Percentiles rank a stretch among this genome's conserved stretches.
Conservation (phyloP, 2,113 vertebrate genomes). For the Plotosus lineatus region DNA sequence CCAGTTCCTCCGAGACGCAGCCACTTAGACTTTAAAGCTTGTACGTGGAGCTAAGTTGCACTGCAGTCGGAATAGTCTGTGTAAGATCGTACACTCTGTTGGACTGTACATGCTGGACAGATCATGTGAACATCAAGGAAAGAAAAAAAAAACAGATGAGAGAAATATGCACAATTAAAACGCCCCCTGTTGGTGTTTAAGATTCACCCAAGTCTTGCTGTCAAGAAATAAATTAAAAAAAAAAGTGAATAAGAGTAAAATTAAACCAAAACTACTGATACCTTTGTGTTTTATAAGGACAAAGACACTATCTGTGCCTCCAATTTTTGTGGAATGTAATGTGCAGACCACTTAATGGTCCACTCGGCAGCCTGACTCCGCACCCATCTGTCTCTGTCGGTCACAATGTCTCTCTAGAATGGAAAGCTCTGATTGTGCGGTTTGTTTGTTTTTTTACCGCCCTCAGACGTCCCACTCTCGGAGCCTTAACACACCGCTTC, state of each 20-base stretch:
- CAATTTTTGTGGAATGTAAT: too few relatives aligned
- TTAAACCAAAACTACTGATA: not conserved
- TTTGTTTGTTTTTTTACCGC: too few relatives aligned
- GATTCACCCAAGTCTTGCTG: not conserved
- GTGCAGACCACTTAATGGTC: too few relatives aligned
- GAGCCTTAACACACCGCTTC: too few relatives aligned
- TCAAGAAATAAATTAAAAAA: not conserved
- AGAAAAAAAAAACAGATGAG: not conserved
- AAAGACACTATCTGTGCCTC: not conserved
- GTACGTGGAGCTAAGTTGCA: constrained; percentile 32
- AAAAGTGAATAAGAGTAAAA: not conserved
- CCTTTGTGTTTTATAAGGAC: not conserved
- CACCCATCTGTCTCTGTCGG: too few relatives aligned
- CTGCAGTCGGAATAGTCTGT: not conserved
- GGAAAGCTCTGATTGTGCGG: too few relatives aligned
- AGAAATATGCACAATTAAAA: not conserved
- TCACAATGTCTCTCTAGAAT: too few relatives aligned
- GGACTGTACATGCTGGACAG: not conserved
- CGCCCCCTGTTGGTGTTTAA: not conserved
- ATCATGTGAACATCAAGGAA: not conserved
- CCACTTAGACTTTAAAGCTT: constrained; percentile 25
- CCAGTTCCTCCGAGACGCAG: constrained; percentile 32
- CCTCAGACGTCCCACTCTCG: too few relatives aligned
- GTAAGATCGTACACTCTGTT: not conserved
- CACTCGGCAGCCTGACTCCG: too few relatives aligned